Evolutionary conservation across 2,113 vertebrate species (phyloP), one percentile per base, ranked within the genome.

Genomic region (Scomber japonicus): DNA sequence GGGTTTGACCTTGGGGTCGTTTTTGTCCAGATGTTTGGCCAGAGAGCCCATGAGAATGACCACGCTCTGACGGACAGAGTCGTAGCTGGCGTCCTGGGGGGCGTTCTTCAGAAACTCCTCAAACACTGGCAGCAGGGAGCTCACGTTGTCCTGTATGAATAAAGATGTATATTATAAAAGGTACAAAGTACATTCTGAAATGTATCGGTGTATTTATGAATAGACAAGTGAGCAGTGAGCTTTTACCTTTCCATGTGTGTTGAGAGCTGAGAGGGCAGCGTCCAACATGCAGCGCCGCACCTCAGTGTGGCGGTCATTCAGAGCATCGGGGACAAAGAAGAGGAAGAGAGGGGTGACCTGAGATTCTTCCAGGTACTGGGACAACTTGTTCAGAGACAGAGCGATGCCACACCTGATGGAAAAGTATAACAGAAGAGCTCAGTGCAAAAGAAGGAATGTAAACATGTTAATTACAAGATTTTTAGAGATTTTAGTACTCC

Each of bases 1-100:
- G 71, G 98, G 98, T 91, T 99, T 99, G 85, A 99, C 97, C 93
- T 99, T 99, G 73, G 98, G 98, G 93, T 99, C 98, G 0, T 91
- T 99, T 89, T 98, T 98, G 85, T 99, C 98, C 93, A 99, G 93
- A 93, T 99, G 98, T 90, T 99, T 99, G 90, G 98, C 98, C 87
- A 99, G 93, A 8, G 98, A 99, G 62, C 98, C 98, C 98, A 99
- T 99, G 11, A 99, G 95, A 91, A 99, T 97, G 80, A 99, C 98
- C 76, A 99, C 98, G 0, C 97, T 99, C 94, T 99, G 98, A 83
- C 98, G 96, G 82, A 99, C 97, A 0, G 98, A 96, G 56, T 99
- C 98, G 0, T 99, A 99, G 91, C 95, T 98, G 88, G 98, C 98
- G 15, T 99, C 97, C 30, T 98, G 98, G 4, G 98, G 98, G 0